Conservation (phyloP, 2,888 invertebrate species). For the Scrobipalpa atriplicella region DNA sequence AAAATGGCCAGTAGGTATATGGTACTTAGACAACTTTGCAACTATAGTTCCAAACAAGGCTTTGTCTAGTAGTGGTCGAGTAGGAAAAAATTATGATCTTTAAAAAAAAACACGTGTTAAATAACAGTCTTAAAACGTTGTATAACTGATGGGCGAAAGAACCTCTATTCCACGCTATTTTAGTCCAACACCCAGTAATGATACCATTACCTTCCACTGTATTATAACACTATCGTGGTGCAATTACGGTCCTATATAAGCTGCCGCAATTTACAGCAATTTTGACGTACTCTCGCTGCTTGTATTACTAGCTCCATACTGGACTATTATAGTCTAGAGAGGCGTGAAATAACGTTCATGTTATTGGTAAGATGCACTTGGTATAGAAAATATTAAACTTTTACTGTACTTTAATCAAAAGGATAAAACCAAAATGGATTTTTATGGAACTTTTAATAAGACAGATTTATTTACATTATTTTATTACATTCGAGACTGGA, state of each 20-base stretch:
- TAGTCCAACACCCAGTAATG: slow-evolving; percentile 41
- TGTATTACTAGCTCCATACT: background rate
- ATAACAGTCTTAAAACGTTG: background rate
- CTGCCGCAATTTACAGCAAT: slow-evolving; percentile 51
- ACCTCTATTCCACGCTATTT: background rate
- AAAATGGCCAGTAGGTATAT: no score
- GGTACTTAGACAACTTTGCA: no score
- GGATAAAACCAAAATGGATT: no score
- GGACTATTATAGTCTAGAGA: background rate
- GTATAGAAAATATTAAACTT: no score
- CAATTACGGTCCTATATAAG: slow-evolving; percentile 53
- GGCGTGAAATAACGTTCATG: no score
- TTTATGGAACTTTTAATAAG: no score
- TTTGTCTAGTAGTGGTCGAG: no score
- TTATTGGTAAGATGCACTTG: no score
- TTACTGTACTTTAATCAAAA: no score
- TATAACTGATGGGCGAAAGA: background rate
- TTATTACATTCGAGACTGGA: no score
- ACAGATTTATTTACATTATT: no score
- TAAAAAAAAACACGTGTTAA: background rate
- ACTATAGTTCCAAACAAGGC: no score
- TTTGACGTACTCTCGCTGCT: background rate
- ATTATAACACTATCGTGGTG: slow-evolving; percentile 1
- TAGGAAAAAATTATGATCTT: background rate
- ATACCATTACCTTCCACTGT: slow-evolving; percentile 45